Conservation (phyloP, 2,888 invertebrate genomes). For the Fragum whitleyi region DNA sequence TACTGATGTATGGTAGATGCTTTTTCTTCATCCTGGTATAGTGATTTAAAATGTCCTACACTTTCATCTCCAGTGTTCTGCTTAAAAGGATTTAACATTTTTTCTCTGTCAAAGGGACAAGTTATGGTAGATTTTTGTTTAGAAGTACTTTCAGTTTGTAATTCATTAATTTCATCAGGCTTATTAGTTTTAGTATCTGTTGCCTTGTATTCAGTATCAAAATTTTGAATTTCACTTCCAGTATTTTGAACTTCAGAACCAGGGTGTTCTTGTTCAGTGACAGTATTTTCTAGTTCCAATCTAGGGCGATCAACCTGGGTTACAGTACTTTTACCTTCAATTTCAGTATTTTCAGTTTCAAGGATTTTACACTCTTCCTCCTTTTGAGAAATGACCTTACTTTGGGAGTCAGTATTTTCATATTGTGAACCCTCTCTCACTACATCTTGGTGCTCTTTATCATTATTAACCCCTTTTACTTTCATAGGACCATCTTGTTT, state of each 20-base stretch:
- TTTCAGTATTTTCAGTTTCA: slow-evolving; percentile 2
- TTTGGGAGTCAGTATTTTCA: background rate
- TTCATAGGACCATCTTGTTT: background rate
- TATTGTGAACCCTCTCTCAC: background rate
- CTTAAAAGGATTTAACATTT: background rate
- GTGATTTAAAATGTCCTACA: background rate
- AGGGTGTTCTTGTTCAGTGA: background rate
- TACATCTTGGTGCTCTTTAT: background rate
- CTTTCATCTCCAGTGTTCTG: background rate
- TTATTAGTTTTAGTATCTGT: background rate
- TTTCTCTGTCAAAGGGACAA: too few species aligned
- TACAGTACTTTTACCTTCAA: background rate
- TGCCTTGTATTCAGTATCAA: background rate
- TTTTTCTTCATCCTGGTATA: background rate
- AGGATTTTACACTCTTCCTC: background rate
- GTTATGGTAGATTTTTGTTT: too few species aligned
- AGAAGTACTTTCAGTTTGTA: too few species aligned
- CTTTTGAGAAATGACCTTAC: background rate
- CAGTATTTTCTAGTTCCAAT: background rate
- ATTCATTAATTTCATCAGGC: background rate
- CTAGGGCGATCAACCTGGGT: background rate
- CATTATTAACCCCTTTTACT: background rate
- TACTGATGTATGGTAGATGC: background rate
- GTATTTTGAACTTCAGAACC: background rate
- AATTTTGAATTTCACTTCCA: background rate